Evolutionary conservation across 2,113 vertebrate species (phyloP).

Genomic region (Danionella cerebrum): DNA sequence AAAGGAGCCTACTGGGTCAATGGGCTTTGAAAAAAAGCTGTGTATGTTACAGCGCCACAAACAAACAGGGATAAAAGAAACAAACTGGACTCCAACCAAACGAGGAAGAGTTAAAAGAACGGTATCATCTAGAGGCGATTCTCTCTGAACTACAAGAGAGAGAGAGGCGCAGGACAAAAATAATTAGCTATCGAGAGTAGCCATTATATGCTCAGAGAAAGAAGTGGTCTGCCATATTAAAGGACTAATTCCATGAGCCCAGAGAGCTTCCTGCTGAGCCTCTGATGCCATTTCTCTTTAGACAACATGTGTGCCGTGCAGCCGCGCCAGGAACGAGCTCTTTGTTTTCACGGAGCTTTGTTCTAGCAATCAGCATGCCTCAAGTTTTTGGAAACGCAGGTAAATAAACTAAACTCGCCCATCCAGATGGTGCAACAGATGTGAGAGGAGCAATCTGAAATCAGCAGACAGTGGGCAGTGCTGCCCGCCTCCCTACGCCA

Average conservation of each 20-base stretch:
- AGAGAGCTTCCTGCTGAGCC: constrained; percentile 92
- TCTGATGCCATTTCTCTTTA: constrained; percentile 99
- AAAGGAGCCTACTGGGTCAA: constrained; percentile 63
- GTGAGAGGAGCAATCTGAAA: constrained; percentile 92
- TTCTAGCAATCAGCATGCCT: constrained; percentile 88
- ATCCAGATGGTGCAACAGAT: constrained; percentile 99
- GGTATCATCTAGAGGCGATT: constrained; percentile 64
- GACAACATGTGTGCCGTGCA: constrained; percentile 98
- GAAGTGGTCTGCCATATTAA: constrained; percentile 86
- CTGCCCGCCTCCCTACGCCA: constrained; percentile 69
- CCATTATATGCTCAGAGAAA: constrained; percentile 86
- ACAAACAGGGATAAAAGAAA: constrained; percentile 61
- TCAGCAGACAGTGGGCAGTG: constrained; percentile 91
- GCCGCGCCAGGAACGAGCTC: constrained; percentile 90
- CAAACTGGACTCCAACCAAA: constrained; percentile 69
- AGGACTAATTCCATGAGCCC: constrained; percentile 88
- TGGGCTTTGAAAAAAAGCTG: constrained; percentile 66
- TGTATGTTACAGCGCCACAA: constrained; percentile 54
- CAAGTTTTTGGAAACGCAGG: constrained; percentile 93
- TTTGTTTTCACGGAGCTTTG: constrained; percentile 80
- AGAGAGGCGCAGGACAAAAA: constrained; percentile 47
- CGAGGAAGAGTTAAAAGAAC: constrained; percentile 46
- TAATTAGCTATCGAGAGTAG: constrained; percentile 93
- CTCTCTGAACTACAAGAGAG: constrained; percentile 54
- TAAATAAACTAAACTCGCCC: constrained; percentile 97